phyloP scores from a whole-genome alignment of 2,888 invertebrate genomes.

The Amphipoea oculea region DNA sequence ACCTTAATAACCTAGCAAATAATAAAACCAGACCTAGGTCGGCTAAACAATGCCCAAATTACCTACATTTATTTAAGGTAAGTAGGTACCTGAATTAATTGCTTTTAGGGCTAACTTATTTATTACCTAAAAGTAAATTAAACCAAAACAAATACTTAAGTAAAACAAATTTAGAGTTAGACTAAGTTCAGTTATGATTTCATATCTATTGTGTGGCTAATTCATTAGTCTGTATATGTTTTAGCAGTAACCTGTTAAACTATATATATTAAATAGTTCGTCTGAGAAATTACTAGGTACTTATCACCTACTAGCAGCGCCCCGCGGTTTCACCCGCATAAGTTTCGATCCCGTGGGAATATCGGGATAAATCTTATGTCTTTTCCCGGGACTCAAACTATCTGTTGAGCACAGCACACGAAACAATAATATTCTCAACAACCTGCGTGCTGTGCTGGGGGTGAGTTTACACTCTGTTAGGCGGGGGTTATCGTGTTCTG shows the following conservation, averaged over 20 bases:
- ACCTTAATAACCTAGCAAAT: background rate
- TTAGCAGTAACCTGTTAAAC: background rate
- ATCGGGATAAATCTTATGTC: too few relatives aligned
- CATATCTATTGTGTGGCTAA: background rate
- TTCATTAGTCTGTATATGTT: background rate
- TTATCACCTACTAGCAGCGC: too few relatives aligned
- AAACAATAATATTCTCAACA: too few relatives aligned
- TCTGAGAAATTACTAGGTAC: too few relatives aligned
- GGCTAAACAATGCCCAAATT: conserved; percentile 6
- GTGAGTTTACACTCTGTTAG: too few relatives aligned
- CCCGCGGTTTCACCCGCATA: too few relatives aligned
- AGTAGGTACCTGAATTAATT: conserved; percentile 18
- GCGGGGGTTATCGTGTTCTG: too few relatives aligned
- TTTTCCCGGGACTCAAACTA: too few relatives aligned
- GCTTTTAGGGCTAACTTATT: background rate
- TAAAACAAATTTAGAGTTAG: background rate
- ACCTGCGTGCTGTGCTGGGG: too few relatives aligned
- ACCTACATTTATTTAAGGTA: background rate
- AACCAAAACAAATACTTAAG: background rate
- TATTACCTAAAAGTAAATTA: conserved; percentile 12
- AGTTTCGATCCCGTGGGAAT: too few relatives aligned
- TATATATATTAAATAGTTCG: too few relatives aligned
- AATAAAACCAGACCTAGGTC: conserved; percentile 3
- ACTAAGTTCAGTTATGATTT: background rate
- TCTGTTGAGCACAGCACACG: too few relatives aligned